Percentiles rank a stretch among this genome's conserved stretches.
These are phyloP conservation scores for Gobiocypris rarus DNA, from an alignment of 2,113 vertebrate genomes.

Conservation along the genomic window DNA sequence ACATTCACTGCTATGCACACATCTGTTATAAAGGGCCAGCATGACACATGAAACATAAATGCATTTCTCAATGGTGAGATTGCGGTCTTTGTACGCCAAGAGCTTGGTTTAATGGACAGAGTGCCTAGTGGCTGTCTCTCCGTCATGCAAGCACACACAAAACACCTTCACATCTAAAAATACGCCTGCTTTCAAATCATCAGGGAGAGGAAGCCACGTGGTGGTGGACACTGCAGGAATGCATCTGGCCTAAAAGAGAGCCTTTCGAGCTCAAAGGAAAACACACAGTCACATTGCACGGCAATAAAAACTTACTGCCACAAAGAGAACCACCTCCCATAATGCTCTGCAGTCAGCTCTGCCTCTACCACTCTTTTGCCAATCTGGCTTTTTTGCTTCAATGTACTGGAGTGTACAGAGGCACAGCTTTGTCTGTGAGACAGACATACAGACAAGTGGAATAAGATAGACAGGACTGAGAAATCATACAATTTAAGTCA, in stretches of 20 bases:
- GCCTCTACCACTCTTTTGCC: slow-evolving; percentile 64
- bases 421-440: slow-evolving; percentile 51
- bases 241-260: slow-evolving; percentile 10
- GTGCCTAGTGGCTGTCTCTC: slow-evolving; percentile 12
- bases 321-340: slow-evolving; percentile 38
- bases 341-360: slow-evolving; percentile 62
- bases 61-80: background rate
- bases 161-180: slow-evolving; percentile 47
- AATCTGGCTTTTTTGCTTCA: slow-evolving; percentile 63
- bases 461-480: background rate
- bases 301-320: slow-evolving; percentile 41
- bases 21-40: background rate
- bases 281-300: slow-evolving; percentile 41
- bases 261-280: slow-evolving; percentile 27
- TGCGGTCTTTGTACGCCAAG: background rate
- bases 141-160: background rate
- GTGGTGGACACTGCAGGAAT: slow-evolving; percentile 37
- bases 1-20: background rate
- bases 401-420: background rate
- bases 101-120: slow-evolving; percentile 14
- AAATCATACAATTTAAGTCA: background rate
- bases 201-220: slow-evolving; percentile 26
- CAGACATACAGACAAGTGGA: slow-evolving; percentile 28
- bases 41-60: background rate
- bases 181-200: slow-evolving; percentile 32